These are phyloP conservation scores for Orchesellides sinensis DNA, from an alignment of 2,888 invertebrate species.

Conservation along the genomic window DNA sequence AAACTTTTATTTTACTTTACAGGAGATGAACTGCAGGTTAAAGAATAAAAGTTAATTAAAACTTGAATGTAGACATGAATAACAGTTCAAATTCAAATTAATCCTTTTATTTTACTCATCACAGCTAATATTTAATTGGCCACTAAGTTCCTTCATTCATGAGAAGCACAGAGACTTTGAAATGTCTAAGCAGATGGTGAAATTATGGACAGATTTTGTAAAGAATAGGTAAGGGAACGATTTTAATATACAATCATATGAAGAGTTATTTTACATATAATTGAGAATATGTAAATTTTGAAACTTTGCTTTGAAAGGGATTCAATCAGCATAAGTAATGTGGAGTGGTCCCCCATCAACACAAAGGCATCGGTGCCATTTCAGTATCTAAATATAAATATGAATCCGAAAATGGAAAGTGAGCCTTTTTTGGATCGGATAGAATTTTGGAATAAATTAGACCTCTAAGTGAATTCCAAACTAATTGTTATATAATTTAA, in stretches of 20 bases:
- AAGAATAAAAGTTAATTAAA: too few species aligned
- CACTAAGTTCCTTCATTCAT: conserved; percentile 21
- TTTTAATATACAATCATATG: too few species aligned
- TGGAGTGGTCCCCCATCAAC: conserved; percentile 47
- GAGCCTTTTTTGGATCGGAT: conserved; percentile 67
- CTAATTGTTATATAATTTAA: too few species aligned
- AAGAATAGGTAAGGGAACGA: conserved; percentile 46
- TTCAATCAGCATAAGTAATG: conserved; percentile 30
- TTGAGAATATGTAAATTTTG: too few species aligned
- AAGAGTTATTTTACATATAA: too few species aligned
- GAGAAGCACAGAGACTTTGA: conserved; percentile 46
- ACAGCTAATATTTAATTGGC: conserved; percentile 49
- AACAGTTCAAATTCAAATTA: too few species aligned
- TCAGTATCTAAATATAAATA: conserved; percentile 52
- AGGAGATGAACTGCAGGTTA: conserved; percentile 46
- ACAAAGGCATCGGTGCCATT: conserved; percentile 17
- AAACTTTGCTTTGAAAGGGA: too few species aligned
- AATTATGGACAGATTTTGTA: conserved; percentile 58
- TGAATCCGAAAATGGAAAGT: conserved; percentile 42
- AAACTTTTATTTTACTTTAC: background rate
- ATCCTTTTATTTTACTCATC: too few species aligned
- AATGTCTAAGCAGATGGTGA: conserved; percentile 57
- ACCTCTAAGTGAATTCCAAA: too few species aligned
- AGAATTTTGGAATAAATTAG: conserved; percentile 59
- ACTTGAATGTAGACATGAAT: too few species aligned